phyloP scores from a whole-genome alignment of 2,888 invertebrate genomes.

The Mimas tiliae region DNA sequence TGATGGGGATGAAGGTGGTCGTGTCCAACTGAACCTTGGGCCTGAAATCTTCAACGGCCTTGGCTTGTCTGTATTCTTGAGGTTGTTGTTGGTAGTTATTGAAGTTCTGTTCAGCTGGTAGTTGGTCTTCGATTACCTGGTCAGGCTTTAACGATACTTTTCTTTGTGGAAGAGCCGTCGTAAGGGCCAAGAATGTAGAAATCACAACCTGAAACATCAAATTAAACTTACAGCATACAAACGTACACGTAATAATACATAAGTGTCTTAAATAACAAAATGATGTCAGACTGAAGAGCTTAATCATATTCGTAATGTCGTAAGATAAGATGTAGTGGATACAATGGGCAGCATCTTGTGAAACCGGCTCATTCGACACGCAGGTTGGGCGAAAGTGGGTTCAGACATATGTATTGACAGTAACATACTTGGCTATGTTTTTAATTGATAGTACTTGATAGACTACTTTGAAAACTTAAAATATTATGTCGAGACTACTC shows the following conservation, averaged over 20 bases:
- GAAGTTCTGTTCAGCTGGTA: constrained; percentile 70
- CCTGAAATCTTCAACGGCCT: constrained; percentile 74
- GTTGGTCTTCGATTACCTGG: constrained; percentile 61
- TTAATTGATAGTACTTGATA: constrained; percentile 65
- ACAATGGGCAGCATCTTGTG: constrained; percentile 78
- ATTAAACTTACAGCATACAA: constrained; percentile 15
- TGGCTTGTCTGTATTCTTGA: constrained; percentile 60
- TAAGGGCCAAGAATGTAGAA: constrained; percentile 66
- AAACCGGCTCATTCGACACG: constrained; percentile 75
- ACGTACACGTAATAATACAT: constrained; percentile 28
- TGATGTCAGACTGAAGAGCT: constrained; percentile 75
- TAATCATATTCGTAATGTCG: constrained; percentile 80
- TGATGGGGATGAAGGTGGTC: constrained; percentile 92
- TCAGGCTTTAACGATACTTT: constrained; percentile 67
- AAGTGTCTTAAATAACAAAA: constrained; percentile 51
- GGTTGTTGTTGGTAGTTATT: constrained; percentile 59
- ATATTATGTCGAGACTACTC: no score
- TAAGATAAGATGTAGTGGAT: constrained; percentile 77
- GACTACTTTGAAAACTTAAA: background rate
- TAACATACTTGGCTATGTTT: constrained; percentile 58
- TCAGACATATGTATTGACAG: constrained; percentile 64
- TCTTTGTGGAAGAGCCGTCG: constrained; percentile 76
- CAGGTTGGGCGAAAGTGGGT: constrained; percentile 80
- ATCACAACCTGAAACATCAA: constrained; percentile 66
- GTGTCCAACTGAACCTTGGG: constrained; percentile 79